Base-by-base conservation (phyloP, 2,888 invertebrate species). In the Himalopsyche kuldschensis region DNA sequence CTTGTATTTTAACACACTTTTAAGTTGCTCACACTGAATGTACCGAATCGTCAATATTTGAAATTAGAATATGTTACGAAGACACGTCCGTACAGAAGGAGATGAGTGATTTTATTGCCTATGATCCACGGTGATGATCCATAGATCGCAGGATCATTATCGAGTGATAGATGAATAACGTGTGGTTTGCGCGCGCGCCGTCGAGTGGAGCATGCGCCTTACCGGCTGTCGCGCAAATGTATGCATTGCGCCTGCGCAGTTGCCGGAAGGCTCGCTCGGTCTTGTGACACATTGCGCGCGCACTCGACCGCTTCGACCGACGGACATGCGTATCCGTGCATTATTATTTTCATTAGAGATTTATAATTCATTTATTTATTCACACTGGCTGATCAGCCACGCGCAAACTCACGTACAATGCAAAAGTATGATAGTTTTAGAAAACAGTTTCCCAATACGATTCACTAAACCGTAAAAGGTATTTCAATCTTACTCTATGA, bases 81-180 rank as follows among this genome's bases (percentile, higher is more conserved):
- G 76, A 32, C 76, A 76, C 76, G 32, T n/a, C 76, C 35, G 76
- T 10, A 41, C 24, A 15, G 35, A 32, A 31, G 32, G 24, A 76
- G 35, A 76, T 10, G 24, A 35, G 35, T 76, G 30, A 24, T 76
- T 76, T 76, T 8, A 76, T 41, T 69, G 27, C 30, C 15, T 41
- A 41, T 69, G 27, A 27, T 63, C 20, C 24, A 24, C 15, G n/a
- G 30, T 41, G 55, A 24, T 55, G 79, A 82, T 82, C 79, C 82
- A 79, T 84, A 81, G 84, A 81, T 81, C 84, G 81, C 81, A 78
- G 81, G 47, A 78, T 78, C 83, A 41, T 75, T 47, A 75, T 47
- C 78, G 83, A 55, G 82, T 76, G 82, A 63, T 55, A 55, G 76
- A 24, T 55, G 24, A 55, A 69, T 11, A 69, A 30, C 27, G 69